Conservation (phyloP, 2,797 vertebrate genomes). For the Vespertilio murinus region DNA sequence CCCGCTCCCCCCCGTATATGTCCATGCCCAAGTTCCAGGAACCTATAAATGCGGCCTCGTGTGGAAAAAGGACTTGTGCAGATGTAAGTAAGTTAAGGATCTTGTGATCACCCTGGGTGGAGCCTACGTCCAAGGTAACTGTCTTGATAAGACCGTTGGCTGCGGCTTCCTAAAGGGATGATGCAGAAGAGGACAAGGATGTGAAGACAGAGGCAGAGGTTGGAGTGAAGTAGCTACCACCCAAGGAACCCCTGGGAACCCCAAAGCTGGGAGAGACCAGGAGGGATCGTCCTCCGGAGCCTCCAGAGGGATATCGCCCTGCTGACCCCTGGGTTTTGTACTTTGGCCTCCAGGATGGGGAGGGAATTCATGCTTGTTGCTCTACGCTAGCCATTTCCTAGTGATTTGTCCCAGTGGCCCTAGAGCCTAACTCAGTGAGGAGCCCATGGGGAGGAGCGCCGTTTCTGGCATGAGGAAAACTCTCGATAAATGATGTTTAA, state of each 20-base stretch:
- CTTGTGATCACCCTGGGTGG: not conserved
- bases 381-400: not conserved
- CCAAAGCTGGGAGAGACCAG: not conserved
- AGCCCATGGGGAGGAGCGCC: rapidly evolving
- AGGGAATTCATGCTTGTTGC: not conserved
- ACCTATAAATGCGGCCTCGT: not conserved
- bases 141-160: not conserved
- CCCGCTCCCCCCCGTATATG: no score
- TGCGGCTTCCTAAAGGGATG: no score
- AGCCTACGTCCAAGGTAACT: no score
- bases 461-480: not conserved
- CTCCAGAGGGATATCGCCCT: not conserved
- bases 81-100: not conserved
- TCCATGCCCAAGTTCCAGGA: not conserved
- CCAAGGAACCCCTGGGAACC: not conserved
- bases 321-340: not conserved
- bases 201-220: not conserved
- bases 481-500: not conserved
- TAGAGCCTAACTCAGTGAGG: rapidly evolving
- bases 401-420: not conserved
- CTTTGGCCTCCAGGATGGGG: not conserved
- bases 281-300: not conserved
- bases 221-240: not conserved
- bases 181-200: not conserved
- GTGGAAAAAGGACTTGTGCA: not conserved